phyloP scores from a whole-genome alignment of 2,113 vertebrate genomes.

The Irena cyanogastra region DNA sequence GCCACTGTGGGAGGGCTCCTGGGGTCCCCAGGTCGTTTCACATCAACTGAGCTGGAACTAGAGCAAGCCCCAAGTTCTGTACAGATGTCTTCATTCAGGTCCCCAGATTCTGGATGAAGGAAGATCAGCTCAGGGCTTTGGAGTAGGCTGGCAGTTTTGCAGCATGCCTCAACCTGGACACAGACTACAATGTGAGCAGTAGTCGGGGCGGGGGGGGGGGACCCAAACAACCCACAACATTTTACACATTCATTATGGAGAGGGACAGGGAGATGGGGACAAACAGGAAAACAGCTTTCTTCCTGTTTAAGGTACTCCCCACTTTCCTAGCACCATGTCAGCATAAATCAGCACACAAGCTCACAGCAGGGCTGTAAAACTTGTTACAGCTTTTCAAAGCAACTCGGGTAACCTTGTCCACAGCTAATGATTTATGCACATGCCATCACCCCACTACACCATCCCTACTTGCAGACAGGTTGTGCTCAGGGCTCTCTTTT shows the following conservation, averaged over 20 bases:
- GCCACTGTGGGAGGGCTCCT: rapidly evolving
- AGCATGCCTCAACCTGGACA: rapidly evolving
- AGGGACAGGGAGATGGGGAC: background rate
- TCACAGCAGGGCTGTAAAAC: background rate
- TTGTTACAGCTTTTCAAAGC: background rate
- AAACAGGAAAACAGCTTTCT: background rate
- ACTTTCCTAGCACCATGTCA: background rate
- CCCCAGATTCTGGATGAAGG: background rate
- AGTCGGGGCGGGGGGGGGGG: rapidly evolving
- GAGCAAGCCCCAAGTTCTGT: background rate
- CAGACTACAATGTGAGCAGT: background rate
- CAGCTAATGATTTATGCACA: background rate
- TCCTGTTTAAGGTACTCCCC: background rate
- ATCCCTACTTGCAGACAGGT: rapidly evolving
- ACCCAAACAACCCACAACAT: background rate
- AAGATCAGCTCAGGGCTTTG: background rate
- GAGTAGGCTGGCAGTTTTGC: background rate
- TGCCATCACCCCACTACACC: background rate
- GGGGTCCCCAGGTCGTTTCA: background rate
- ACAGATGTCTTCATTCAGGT: background rate
- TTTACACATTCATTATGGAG: background rate
- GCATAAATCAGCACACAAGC: background rate
- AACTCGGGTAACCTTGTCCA: rapidly evolving
- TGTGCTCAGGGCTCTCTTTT: background rate
- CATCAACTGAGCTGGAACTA: background rate